Conservation (phyloP, 2,888 invertebrate species). For the Hydraecia micacea region DNA sequence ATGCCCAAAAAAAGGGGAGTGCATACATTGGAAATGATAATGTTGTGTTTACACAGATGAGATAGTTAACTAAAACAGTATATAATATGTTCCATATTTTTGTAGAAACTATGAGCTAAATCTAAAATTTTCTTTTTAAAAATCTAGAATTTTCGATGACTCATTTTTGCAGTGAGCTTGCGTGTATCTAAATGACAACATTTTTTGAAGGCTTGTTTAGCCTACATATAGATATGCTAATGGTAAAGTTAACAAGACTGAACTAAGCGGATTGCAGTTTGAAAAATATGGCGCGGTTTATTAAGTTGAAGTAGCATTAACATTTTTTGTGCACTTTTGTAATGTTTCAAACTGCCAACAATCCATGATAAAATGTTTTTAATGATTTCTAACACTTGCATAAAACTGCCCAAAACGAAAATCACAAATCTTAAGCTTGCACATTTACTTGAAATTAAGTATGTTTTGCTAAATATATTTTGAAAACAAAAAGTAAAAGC, state of each 20-base stretch:
- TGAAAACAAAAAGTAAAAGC: background rate
- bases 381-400: background rate
- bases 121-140: background rate
- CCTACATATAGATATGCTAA: constrained; percentile 48
- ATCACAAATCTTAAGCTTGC: background rate
- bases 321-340: background rate
- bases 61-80: background rate
- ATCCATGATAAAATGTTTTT: background rate
- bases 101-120: background rate
- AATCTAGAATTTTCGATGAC: constrained; percentile 33
- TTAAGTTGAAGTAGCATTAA: background rate
- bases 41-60: background rate
- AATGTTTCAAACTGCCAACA: background rate
- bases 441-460: background rate
- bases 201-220: constrained; percentile 35
- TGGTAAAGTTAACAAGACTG: constrained; percentile 37
- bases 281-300: constrained; percentile 19
- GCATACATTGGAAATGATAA: background rate
- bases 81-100: background rate
- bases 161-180: constrained; percentile 17
- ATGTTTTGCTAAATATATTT: background rate
- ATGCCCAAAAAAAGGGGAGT: background rate
- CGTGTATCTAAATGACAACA: constrained; percentile 43
- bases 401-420: background rate
- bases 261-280: constrained; percentile 43